Base-by-base conservation (phyloP, 2,113 vertebrate genomes). In the Plectropomus leopardus region DNA sequence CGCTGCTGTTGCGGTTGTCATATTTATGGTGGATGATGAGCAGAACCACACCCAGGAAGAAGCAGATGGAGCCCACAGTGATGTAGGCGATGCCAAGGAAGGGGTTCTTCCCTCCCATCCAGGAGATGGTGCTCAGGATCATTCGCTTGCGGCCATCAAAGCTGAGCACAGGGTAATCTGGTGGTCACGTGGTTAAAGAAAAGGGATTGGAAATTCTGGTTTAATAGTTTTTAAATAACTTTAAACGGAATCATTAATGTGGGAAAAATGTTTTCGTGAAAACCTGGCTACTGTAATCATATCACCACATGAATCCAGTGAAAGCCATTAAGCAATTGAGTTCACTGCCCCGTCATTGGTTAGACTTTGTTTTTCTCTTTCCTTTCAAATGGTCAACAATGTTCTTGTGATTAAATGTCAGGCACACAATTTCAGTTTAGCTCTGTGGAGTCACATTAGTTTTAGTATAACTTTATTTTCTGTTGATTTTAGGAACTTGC, bases 71-170 rank as follows among this genome's bases (percentile, higher is more conserved):
- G 80, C 98, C 98, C 89, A 99, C 96, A 0, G 97, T 96, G 87
- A 99, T 99, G 93, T 99, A 99, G 66, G 98, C 98, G 67, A 99
- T 98, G 84, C 98, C 98, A 77, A 99, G 93, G 93, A 99, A 99
- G 26, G 98, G 98, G 90, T 99, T 99, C 95, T 98, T 99, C 86
- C 98, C 98, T 83, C 98, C 98, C 97, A 99, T 99, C 98, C 98
- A 99, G 0, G 97, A 99, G 81, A 99, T 98, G 72, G 98, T 99
- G 95, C 98, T 99, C 86, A 99, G 94, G 91, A 99, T 98, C 97
- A 99, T 97, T 78, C 97, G 96, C 93, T 99, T 99, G 57, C 97
- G 95, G 72, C 98, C 98, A 58, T 98, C 96, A 74, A 99, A 99
- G 92, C 95, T 97, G 85, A 95, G 94, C 19, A 99, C 98, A 0